phyloP scores from a whole-genome alignment of 1,140 invertebrate genomes.

The Drosophila aff. region DNA sequence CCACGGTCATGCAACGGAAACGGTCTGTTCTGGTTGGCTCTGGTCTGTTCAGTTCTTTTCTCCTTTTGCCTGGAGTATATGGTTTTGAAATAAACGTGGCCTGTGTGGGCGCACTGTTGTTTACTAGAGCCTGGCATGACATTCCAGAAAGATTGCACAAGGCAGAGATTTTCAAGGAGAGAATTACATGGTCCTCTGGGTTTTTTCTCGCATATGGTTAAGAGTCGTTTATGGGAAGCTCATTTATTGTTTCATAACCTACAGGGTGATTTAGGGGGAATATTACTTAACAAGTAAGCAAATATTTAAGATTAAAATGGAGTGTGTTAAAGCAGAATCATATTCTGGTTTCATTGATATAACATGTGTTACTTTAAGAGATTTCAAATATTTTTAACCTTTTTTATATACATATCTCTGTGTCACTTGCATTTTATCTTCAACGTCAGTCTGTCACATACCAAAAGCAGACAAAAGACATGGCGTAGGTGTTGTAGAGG shows the following conservation, averaged over 20 bases:
- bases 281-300: not conserved
- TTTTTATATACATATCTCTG: not conserved
- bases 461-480: constrained; percentile 43
- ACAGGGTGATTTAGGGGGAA: not conserved
- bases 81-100: constrained; percentile 32
- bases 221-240: constrained; percentile 27
- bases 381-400: not conserved
- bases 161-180: constrained; percentile 31
- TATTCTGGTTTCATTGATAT: not conserved
- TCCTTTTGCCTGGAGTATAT: constrained; percentile 15
- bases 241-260: constrained; percentile 21
- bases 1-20: constrained; percentile 59
- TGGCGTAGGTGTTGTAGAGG: constrained; percentile 54
- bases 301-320: not conserved
- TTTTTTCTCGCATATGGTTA: constrained; percentile 34
- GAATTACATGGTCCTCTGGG: constrained; percentile 6
- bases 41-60: constrained; percentile 3
- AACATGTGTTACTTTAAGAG: not conserved
- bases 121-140: constrained; percentile 30
- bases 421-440: constrained; percentile 56
- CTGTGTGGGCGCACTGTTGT: constrained; percentile 31
- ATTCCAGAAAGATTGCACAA: constrained; percentile 31
- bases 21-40: constrained; percentile 28
- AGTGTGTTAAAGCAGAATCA: not conserved
- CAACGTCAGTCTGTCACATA: constrained; percentile 33